Evolutionary conservation across 1,140 invertebrate genomes (phyloP).

Genomic region (Trachymyrmex septentrionalis): DNA sequence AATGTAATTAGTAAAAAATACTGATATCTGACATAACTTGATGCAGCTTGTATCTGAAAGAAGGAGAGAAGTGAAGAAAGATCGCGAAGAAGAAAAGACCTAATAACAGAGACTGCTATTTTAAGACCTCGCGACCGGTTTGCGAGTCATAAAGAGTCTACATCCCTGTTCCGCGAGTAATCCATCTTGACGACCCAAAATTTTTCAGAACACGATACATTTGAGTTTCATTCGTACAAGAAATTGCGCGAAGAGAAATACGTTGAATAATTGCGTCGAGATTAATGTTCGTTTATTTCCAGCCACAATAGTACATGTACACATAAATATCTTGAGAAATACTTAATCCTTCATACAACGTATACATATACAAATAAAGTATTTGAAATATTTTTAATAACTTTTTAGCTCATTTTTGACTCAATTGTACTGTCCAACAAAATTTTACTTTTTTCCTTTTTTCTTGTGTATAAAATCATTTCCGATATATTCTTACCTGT

Average conservation of each 20-base stretch:
- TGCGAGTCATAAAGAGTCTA: conserved; percentile 27
- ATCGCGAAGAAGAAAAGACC: conserved; percentile 32
- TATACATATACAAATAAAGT: background rate
- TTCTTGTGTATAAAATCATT: too few species aligned
- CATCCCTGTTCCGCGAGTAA: conserved; percentile 9
- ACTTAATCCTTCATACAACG: background rate
- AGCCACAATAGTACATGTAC: background rate
- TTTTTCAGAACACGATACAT: conserved; percentile 28
- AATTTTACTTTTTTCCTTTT: too few species aligned
- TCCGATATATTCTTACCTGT: too few species aligned
- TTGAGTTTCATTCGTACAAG: conserved; percentile 12
- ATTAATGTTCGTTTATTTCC: conserved; percentile 20
- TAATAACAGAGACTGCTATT: conserved; percentile 51
- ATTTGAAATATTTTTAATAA: background rate
- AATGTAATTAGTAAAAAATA: background rate
- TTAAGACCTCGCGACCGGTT: conserved; percentile 59
- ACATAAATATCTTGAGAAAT: background rate
- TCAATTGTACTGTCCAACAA: background rate
- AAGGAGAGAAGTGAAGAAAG: background rate
- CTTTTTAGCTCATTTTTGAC: background rate
- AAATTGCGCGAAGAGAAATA: conserved; percentile 14
- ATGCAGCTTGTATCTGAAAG: background rate
- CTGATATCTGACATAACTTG: background rate
- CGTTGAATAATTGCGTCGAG: background rate
- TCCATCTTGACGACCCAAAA: conserved; percentile 22